Base-by-base conservation (phyloP, 2,797 vertebrate species). In the Clamator glandarius region DNA sequence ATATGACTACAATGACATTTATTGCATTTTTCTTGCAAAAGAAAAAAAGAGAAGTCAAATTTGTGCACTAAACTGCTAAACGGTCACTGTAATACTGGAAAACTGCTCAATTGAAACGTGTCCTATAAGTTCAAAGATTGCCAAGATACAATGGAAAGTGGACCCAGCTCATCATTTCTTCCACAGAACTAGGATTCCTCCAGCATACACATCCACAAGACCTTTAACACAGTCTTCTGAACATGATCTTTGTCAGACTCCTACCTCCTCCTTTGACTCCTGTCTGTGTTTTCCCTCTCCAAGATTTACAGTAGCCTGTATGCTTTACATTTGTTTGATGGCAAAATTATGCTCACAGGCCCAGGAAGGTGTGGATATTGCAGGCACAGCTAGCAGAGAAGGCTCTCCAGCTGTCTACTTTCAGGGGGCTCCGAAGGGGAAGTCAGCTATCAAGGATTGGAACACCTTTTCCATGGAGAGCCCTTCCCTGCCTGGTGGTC, bases 211-310 rank as follows among this genome's bases (percentile, higher is more conserved):
- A 50, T 33, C 16, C 67, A 69, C 13, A 20, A 24, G 46, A 72
- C 12, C 51, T 74, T 75, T 62, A 51, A 62, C 11, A 17, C 3
- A 35, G 16, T 19, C 64, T 25, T 70, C 44, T 63, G 51, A n/a
- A n/a, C 0, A 4, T 1, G 19, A 51, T 33, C 6, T 51, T 50
- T 28, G 7, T 16, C 58, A 68, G 50, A 4, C 7, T 67, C 36
- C 44, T 48, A 33, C 36, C 18, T 76, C 26, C 6, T 66, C 42
- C 39, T 79, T 28, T 28, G 2, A 29, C 8, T 29, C 25, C 31
- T 59, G 15, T 5, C 39, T 1, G 0, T 39, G 31, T 8, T 58
- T 18, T 5, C 7, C 11, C 13, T 12, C 14, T 24, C 16, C 9
- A 33, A 33, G 28, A 64, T 28, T 72, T 28, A 48, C 21, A 64